Evolutionary conservation across 2,888 invertebrate species (phyloP).

Genomic region (Falcaria lacertinaria): DNA sequence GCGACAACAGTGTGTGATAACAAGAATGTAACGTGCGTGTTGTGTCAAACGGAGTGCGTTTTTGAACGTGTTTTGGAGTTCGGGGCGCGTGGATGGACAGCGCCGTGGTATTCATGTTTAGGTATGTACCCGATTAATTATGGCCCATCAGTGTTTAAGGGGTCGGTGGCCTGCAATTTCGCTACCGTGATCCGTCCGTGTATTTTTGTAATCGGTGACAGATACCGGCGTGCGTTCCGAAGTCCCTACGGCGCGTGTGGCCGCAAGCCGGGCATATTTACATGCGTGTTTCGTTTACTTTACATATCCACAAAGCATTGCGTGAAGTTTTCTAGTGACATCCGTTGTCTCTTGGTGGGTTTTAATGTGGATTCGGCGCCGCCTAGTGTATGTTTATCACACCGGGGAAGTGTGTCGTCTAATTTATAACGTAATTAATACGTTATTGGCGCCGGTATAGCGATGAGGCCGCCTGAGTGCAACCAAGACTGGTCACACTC

Average conservation of each 20-base stretch:
- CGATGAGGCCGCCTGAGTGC: slow-evolving; percentile 35
- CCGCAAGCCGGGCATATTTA: slow-evolving; percentile 26
- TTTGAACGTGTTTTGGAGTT: slow-evolving; percentile 68
- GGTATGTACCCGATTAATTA: slow-evolving; percentile 77
- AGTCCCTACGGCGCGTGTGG: slow-evolving; percentile 23
- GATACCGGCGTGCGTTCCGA: slow-evolving; percentile 29
- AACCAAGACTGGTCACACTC: too few species aligned
- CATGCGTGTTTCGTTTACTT: slow-evolving; percentile 30
- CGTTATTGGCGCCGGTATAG: slow-evolving; percentile 58
- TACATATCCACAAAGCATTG: slow-evolving; percentile 22
- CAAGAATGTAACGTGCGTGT: slow-evolving; percentile 72
- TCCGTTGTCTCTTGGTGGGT: slow-evolving; percentile 39
- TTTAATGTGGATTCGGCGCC: slow-evolving; percentile 57
- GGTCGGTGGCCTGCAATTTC: slow-evolving; percentile 67
- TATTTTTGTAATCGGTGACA: slow-evolving; percentile 58
- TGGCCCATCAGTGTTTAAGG: slow-evolving; percentile 64
- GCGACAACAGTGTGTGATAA: slow-evolving; percentile 76
- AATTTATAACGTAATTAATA: slow-evolving; percentile 75
- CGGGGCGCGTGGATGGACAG: slow-evolving; percentile 52
- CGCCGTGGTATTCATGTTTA: slow-evolving; percentile 73
- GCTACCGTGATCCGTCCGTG: slow-evolving; percentile 44
- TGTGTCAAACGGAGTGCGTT: slow-evolving; percentile 67
- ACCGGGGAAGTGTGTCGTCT: slow-evolving; percentile 65
- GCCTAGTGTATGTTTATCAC: slow-evolving; percentile 55
- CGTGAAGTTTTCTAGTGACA: slow-evolving; percentile 35